These are phyloP conservation scores for Parnassius mnemosyne DNA, from an alignment of 2,888 invertebrate genomes.

Conservation along the genomic window DNA sequence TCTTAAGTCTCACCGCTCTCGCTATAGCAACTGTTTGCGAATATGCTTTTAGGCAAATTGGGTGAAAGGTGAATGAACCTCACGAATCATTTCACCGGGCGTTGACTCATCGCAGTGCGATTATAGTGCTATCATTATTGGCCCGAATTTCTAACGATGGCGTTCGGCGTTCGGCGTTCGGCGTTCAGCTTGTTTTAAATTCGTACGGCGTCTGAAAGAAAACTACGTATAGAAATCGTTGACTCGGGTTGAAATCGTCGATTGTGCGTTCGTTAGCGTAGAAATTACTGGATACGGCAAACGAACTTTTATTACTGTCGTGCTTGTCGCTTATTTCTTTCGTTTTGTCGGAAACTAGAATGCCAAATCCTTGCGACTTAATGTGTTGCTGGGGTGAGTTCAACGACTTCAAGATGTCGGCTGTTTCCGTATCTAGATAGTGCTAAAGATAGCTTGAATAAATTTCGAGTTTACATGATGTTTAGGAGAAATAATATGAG, in stretches of 20 bases:
- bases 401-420: constrained; percentile 6
- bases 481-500: too few relatives aligned
- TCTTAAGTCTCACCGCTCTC: constrained; percentile 31
- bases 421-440: not conserved
- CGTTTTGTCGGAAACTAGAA: constrained; percentile 4
- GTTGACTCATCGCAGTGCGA: constrained; percentile 58
- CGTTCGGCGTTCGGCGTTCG: constrained; percentile 45
- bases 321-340: constrained; percentile 1
- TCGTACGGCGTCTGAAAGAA: constrained; percentile 35
- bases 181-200: constrained; percentile 38
- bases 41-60: constrained; percentile 63
- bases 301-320: not conserved
- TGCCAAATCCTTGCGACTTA: constrained; percentile 2
- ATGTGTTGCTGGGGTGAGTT: constrained; percentile 3
- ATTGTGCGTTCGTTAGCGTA: constrained; percentile 19
- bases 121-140: constrained; percentile 62
- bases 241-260: constrained; percentile 28
- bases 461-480: too few relatives aligned
- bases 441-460: too few relatives aligned
- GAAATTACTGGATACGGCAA: constrained; percentile 29
- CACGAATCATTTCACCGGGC: constrained; percentile 62
- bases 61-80: constrained; percentile 69
- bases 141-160: constrained; percentile 56
- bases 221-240: constrained; percentile 39
- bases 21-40: constrained; percentile 44